phyloP scores from a whole-genome alignment of 2,888 invertebrate genomes.

The Callyntrura guangdongensis region DNA sequence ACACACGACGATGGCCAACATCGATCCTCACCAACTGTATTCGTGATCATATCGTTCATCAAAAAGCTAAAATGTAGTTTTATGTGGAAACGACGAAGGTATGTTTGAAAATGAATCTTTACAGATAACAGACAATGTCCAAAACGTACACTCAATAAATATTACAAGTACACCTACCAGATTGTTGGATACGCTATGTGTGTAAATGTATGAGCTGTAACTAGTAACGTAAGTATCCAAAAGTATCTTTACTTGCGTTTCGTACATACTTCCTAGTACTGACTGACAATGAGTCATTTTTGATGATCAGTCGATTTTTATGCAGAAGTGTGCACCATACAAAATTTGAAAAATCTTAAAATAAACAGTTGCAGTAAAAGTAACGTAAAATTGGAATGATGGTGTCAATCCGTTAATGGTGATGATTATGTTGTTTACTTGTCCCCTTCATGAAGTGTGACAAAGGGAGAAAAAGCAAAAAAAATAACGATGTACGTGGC shows the following conservation, averaged over 20 bases:
- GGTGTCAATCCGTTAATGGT: neutral
- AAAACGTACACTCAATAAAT: neutral
- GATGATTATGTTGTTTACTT: slow-evolving; percentile 13
- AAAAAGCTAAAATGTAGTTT: slow-evolving; percentile 38
- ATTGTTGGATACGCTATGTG: too few species aligned
- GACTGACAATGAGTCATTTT: neutral
- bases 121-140: neutral
- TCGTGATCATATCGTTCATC: slow-evolving; percentile 54
- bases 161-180: too few species aligned
- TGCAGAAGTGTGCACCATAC: slow-evolving; percentile 2
- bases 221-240: neutral
- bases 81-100: slow-evolving; percentile 27
- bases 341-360: neutral
- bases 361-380: neutral
- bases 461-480: slow-evolving; percentile 26
- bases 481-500: neutral
- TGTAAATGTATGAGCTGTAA: neutral
- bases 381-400: neutral
- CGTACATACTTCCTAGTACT: neutral
- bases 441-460: slow-evolving; percentile 57
- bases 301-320: slow-evolving; percentile 30
- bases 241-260: neutral
- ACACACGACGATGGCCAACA: slow-evolving; percentile 60
- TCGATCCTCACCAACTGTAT: neutral
- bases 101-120: neutral